Conservation (phyloP, 1,140 invertebrate species). For the Olivierus martensii region DNA sequence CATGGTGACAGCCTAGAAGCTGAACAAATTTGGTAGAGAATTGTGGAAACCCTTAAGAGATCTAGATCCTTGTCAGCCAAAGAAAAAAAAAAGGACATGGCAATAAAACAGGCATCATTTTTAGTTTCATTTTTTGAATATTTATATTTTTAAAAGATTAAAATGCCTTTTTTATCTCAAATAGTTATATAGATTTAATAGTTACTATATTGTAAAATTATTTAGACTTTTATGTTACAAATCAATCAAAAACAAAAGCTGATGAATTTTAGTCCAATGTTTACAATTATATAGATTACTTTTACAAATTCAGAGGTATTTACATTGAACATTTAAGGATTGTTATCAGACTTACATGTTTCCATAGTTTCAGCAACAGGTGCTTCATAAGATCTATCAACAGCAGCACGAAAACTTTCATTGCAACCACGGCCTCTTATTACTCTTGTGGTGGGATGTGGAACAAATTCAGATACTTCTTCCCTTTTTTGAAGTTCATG, state of each 20-base stretch:
- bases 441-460: conserved; percentile 23
- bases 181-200: too few relatives aligned
- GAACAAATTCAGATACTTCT: too few relatives aligned
- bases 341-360: conserved; percentile 30
- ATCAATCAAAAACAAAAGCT: not conserved
- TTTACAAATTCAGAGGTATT: not conserved
- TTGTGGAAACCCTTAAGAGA: too few relatives aligned
- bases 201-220: not conserved
- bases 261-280: not conserved
- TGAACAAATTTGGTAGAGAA: too few relatives aligned
- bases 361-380: conserved; percentile 33
- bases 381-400: conserved; percentile 51
- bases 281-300: not conserved
- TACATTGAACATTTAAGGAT: not conserved
- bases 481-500: conserved; percentile 8
- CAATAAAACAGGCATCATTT: too few relatives aligned
- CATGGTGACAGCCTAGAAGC: too few relatives aligned
- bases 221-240: not conserved
- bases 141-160: too few relatives aligned
- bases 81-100: too few relatives aligned
- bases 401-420: conserved; percentile 60
- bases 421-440: conserved; percentile 54
- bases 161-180: too few relatives aligned
- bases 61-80: too few relatives aligned
- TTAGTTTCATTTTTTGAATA: too few relatives aligned